Percentiles rank a stretch among this genome's conserved stretches.
Evolutionary conservation across 2,888 invertebrate genomes (phyloP).

Genomic region (Tineola bisselliella): DNA sequence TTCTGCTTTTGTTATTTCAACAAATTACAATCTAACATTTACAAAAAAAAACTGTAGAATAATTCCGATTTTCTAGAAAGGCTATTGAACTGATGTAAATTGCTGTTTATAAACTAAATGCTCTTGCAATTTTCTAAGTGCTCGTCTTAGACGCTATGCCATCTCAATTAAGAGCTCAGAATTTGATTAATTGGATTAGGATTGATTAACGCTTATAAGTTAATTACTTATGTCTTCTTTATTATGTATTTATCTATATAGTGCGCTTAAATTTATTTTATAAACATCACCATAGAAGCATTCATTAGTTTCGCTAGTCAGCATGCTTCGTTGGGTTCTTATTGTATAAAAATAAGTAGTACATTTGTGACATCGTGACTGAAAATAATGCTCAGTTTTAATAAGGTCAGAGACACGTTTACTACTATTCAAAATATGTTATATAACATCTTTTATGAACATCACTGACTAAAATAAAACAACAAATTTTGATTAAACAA

Average conservation of each 20-base stretch:
- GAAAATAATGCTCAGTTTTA: conserved; percentile 5
- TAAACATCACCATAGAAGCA: neutral
- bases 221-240: neutral
- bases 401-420: neutral
- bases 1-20: neutral
- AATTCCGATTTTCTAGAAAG: neutral
- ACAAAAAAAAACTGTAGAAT: neutral
- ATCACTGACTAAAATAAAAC: too few relatives aligned
- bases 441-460: neutral
- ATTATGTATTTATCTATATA: neutral
- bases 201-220: too few relatives aligned
- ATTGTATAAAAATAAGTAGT: neutral
- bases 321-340: conserved; percentile 1
- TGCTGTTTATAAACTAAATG: too few relatives aligned
- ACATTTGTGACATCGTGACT: conserved; percentile 3
- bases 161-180: too few relatives aligned
- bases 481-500: too few relatives aligned
- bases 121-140: too few relatives aligned
- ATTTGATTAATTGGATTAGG: too few relatives aligned
- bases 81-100: neutral
- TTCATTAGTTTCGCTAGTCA: conserved; percentile 5
- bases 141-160: too few relatives aligned
- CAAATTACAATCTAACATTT: neutral
- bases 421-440: neutral
- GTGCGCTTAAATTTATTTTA: neutral